Percentiles rank a stretch among this genome's conserved stretches.
These are phyloP conservation scores for Chalcis sispes DNA, from an alignment of 2,888 invertebrate genomes.

Conservation along the genomic window DNA sequence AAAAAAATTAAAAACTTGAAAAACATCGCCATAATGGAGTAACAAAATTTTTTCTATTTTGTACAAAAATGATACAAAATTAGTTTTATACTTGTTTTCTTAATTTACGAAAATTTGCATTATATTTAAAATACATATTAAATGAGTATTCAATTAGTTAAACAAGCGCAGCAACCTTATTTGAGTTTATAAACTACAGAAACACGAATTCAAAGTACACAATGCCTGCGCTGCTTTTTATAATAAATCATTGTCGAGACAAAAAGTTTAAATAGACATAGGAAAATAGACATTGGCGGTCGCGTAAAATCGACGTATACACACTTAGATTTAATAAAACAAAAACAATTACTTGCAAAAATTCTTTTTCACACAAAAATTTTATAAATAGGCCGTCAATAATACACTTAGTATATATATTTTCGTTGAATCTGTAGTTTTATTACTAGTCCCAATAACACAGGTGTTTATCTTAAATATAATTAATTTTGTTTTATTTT, in stretches of 20 bases:
- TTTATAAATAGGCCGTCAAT: slow-evolving; percentile 34
- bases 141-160: slow-evolving; percentile 50
- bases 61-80: slow-evolving; percentile 46
- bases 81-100: slow-evolving; percentile 57
- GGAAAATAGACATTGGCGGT: slow-evolving; percentile 35
- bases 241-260: slow-evolving; percentile 25
- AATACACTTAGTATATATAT: slow-evolving; percentile 5
- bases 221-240: slow-evolving; percentile 19
- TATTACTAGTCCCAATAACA: slow-evolving; percentile 4
- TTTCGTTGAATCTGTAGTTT: slow-evolving; percentile 49
- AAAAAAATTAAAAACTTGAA: slow-evolving; percentile 18
- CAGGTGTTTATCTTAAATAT: slow-evolving; percentile 30
- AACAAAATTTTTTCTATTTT: slow-evolving; percentile 21
- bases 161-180: slow-evolving; percentile 49
- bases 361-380: slow-evolving; percentile 42
- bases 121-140: slow-evolving; percentile 29
- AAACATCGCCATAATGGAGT: background rate
- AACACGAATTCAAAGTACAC: slow-evolving; percentile 46
- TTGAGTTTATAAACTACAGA: slow-evolving; percentile 47
- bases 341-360: slow-evolving; percentile 32
- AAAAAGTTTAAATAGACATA: slow-evolving; percentile 12
- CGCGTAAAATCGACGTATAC: slow-evolving; percentile 31
- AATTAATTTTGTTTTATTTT: slow-evolving; percentile 29
- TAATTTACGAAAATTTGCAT: slow-evolving; percentile 44
- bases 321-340: slow-evolving; percentile 40